Base-by-base conservation (phyloP, 2,113 vertebrate genomes). In the Cyanoramphus novaezelandiae region DNA sequence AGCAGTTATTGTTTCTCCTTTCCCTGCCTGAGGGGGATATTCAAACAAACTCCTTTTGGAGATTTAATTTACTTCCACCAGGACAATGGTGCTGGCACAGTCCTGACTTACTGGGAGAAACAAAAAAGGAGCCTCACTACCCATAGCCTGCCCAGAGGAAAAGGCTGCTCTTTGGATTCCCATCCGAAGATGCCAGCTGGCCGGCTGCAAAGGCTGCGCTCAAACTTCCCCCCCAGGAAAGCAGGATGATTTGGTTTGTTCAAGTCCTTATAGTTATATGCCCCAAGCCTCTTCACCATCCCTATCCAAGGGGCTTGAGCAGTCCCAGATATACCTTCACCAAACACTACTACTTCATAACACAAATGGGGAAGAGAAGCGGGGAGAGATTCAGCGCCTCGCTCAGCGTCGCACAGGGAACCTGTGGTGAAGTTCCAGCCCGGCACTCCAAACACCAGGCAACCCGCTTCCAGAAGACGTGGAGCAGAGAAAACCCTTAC, bases 31-130 rank as follows among this genome's bases (percentile, higher is more conserved):
- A 97, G 68, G 90, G 82, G 31, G 23, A 91, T n/a, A 49, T 27
- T 84, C 62, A 96, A 91, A 88, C 88, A 96, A 97, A 91, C 62
- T 74, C 63, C 44, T 96, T 93, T 80, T 82, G 74, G 90, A 89
- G 81, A 91, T 91, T 84, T 93, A 87, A 95, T 95, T 96, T 89
- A 86, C 88, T 93, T 97, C 91, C 91, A 97, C 17, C 44, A 89
- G 88, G 91, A 96, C 95, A 96, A 96, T 92, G 74, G 70, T 31
- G 86, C 78, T 96, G 96, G 92, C 95, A 96, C 50, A 37, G 88
- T 43, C 79, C 33, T 37, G 88, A 44, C 77, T 91, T 28, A 65
- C 74, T 67, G 92, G 17, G 88, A 83, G 68, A 80, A 91, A 82
- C 35, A 68, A 82, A 74, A 86, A 86, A 62, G 47, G 65, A 93